Conservation (phyloP, 2,113 vertebrate genomes). For the Bufo bufo region DNA sequence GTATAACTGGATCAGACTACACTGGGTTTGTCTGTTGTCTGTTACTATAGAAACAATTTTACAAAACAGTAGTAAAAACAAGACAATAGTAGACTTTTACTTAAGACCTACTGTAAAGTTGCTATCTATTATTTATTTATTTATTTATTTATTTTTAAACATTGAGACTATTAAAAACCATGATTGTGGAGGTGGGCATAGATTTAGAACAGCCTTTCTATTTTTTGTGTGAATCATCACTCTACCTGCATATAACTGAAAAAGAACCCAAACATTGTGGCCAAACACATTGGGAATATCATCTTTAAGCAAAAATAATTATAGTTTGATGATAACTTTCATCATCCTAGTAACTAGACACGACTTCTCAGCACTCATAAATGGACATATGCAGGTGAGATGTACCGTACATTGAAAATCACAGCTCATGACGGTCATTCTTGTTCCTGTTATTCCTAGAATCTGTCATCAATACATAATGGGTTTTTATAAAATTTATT, state of each 20-base stretch:
- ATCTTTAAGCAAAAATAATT: neutral
- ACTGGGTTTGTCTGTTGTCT: too few species aligned
- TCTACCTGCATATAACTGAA: neutral
- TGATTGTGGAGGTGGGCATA: too few species aligned
- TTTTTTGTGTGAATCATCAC: neutral
- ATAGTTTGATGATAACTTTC: neutral
- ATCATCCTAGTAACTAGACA: constrained; percentile 20
- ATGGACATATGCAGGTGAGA: constrained; percentile 29
- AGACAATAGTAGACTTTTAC: too few species aligned
- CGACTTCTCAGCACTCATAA: constrained; percentile 28
- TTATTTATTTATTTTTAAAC: too few species aligned
- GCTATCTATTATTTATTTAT: too few species aligned
- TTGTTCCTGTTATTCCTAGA: constrained; percentile 38
- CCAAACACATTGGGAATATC: neutral
- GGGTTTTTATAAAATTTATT: constrained; percentile 44
- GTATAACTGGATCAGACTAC: too few species aligned
- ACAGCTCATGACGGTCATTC: constrained; percentile 7
- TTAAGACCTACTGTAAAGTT: too few species aligned
- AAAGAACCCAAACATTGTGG: neutral
- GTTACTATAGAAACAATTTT: too few species aligned
- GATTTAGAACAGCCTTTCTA: neutral
- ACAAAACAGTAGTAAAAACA: too few species aligned
- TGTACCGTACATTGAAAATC: constrained; percentile 21
- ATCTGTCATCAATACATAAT: constrained; percentile 48
- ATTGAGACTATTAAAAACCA: too few species aligned